Evolutionary conservation across 2,113 vertebrate species (phyloP), one percentile per base, ranked within the genome.

Genomic region (Oncorhynchus masou): DNA sequence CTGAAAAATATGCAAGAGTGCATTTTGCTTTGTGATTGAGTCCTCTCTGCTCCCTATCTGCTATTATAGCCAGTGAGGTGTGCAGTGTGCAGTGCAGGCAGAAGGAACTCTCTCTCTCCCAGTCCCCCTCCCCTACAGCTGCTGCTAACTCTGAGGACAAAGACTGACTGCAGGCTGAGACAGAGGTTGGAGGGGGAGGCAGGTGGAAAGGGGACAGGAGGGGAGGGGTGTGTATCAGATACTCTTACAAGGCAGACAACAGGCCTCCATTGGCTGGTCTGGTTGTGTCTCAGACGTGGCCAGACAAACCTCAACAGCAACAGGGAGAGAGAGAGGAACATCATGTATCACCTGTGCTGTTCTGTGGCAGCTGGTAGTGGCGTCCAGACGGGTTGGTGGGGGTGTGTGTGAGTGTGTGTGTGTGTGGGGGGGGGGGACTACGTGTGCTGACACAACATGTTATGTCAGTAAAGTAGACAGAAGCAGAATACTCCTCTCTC

Each of bases 291-390:
- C 66, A 68, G 67, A 66, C 65, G 22, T 29, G 5, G 31, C 20
- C 29, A 39, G 8, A 68, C 67, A 39, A 16, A 7, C 67, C 45
- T 34, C 68, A 70, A 78, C 65, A 25, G 80, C 78, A 76, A 54
- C 68, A 60, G 54, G 68, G 74, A 77, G 81, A 25, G 25, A 67
- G 65, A 25, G 25, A 31, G 25, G 25, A 16, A 16, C 24, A 67
- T 16, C 66, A 74, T 67, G 68, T 73, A 73, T 74, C 74, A 70
- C 62, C 66, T 78, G 68, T 59, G 83, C 49, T 24, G 68, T 74
- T 83, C 79, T 79, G 20, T 6, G 77, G 74, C 75, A 79, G 29
- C 25, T 22, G 22, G 20, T 9, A 70, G n/a, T 49, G 12, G 25
- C 22, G 15, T 5, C 24, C 24, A 39, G 16, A 60, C 20, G 8